A percentile compares a stretch with the other conserved stretches of the same genome.
phyloP scores from a whole-genome alignment of 2,888 invertebrate genomes.

The Linnaemya vulpina region DNA sequence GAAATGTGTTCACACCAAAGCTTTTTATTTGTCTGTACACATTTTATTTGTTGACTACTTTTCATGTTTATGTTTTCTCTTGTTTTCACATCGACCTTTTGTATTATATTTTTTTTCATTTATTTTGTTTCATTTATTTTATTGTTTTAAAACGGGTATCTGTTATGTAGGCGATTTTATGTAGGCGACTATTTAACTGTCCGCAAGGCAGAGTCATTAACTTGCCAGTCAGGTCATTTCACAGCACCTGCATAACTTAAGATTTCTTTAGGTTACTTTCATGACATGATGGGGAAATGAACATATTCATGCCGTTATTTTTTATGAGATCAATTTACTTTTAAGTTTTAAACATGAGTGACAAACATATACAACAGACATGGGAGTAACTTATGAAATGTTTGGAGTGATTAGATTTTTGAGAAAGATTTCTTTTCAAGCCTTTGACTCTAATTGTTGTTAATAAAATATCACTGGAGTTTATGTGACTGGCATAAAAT shows the following conservation, averaged over 20 bases:
- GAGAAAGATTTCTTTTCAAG: too few species aligned
- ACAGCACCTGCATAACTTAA: not conserved
- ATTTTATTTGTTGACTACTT: conserved; percentile 25
- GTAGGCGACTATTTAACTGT: conserved; percentile 1
- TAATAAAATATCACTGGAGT: not conserved
- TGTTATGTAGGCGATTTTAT: not conserved
- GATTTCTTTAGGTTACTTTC: not conserved
- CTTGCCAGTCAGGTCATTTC: not conserved
- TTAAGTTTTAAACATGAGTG: not conserved
- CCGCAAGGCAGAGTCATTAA: not conserved
- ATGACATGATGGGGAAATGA: not conserved
- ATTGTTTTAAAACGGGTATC: not conserved
- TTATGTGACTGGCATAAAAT: not conserved
- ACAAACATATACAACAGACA: not conserved
- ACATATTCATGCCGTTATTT: not conserved
- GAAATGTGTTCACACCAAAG: too few species aligned
- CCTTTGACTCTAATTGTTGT: too few species aligned
- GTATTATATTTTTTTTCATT: too few species aligned
- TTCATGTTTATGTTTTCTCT: conserved; percentile 31
- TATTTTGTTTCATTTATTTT: conserved; percentile 2
- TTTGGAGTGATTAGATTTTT: too few species aligned
- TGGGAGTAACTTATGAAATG: not conserved
- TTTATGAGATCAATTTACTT: not conserved
- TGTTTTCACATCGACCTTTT: conserved; percentile 41
- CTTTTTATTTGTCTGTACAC: not conserved